Percentiles rank a stretch among this genome's conserved stretches.
phyloP scores from a whole-genome alignment of 2,797 vertebrate species.

The Amblyraja radiata region DNA sequence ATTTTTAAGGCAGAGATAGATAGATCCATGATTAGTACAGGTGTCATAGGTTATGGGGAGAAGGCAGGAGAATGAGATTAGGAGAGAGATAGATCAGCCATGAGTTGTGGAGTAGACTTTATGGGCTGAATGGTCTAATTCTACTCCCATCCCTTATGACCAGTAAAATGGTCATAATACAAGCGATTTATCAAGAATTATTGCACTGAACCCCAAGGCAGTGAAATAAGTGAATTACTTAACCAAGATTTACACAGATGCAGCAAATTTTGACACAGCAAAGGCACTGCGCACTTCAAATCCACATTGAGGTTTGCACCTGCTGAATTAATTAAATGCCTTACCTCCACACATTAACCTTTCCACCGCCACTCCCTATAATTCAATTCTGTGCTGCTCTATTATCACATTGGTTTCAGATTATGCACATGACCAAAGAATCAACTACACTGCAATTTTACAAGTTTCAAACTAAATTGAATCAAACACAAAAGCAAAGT shows the following conservation, averaged over 20 bases:
- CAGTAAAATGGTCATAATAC: not conserved
- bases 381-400: not conserved
- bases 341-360: too few species aligned
- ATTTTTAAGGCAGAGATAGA: too few species aligned
- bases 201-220: not conserved
- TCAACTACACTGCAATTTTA: not conserved
- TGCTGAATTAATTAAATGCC: not conserved
- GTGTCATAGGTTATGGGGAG: too few species aligned
- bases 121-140: too few species aligned
- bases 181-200: not conserved
- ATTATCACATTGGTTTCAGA: not conserved
- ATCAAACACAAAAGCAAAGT: not conserved
- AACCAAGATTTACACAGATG: not conserved
- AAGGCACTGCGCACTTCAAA: not conserved
- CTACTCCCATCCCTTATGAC: too few species aligned
- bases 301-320: not conserved
- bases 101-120: too few species aligned
- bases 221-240: not conserved
- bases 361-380: not conserved
- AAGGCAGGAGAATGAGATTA: too few species aligned
- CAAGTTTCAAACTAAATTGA: not conserved
- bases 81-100: too few species aligned
- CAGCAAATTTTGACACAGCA: not conserved
- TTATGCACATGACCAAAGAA: not conserved
- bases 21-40: too few species aligned